These are phyloP conservation scores for Macrocentrus cingulum DNA, from an alignment of 1,140 invertebrate species.

Conservation along the genomic window DNA sequence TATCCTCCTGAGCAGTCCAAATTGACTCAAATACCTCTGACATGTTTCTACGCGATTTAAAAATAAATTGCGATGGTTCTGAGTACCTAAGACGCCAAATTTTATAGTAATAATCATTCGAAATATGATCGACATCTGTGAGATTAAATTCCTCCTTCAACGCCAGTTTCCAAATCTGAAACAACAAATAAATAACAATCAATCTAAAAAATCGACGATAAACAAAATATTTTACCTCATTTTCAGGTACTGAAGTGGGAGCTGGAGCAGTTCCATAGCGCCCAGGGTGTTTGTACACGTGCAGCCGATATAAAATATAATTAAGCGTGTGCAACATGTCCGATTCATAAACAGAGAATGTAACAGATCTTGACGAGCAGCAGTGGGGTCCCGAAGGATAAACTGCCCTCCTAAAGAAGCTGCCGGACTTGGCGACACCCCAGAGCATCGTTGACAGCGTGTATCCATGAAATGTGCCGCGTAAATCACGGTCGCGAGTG, in stretches of 20 bases:
- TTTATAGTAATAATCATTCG: slow-evolving; percentile 51
- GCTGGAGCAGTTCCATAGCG: slow-evolving; percentile 48
- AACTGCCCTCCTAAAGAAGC: slow-evolving; percentile 56
- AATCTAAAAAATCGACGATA: slow-evolving; percentile 14
- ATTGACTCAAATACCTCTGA: neutral
- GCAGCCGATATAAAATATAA: slow-evolving; percentile 56
- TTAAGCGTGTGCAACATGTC: slow-evolving; percentile 57
- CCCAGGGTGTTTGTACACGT: slow-evolving; percentile 42
- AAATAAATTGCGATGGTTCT: slow-evolving; percentile 40
- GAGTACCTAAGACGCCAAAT: slow-evolving; percentile 53
- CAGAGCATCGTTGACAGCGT: slow-evolving; percentile 57
- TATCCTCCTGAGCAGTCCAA: neutral
- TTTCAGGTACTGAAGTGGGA: slow-evolving; percentile 43
- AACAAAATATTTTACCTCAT: slow-evolving; percentile 42
- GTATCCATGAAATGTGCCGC: slow-evolving; percentile 59
- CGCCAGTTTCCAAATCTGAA: slow-evolving; percentile 53
- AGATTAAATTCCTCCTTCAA: slow-evolving; percentile 55
- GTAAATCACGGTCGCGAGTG: slow-evolving; percentile 54
- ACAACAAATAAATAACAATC: slow-evolving; percentile 17
- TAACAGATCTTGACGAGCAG: slow-evolving; percentile 53
- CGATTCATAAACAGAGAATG: slow-evolving; percentile 53
- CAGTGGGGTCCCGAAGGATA: slow-evolving; percentile 51
- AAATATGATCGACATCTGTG: slow-evolving; percentile 45
- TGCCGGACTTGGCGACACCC: slow-evolving; percentile 48
- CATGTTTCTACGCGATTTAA: slow-evolving; percentile 1